Evolutionary conservation across 2,888 invertebrate species (phyloP), one percentile per base, ranked within the genome.

Genomic region (Boloria euphrosyne): DNA sequence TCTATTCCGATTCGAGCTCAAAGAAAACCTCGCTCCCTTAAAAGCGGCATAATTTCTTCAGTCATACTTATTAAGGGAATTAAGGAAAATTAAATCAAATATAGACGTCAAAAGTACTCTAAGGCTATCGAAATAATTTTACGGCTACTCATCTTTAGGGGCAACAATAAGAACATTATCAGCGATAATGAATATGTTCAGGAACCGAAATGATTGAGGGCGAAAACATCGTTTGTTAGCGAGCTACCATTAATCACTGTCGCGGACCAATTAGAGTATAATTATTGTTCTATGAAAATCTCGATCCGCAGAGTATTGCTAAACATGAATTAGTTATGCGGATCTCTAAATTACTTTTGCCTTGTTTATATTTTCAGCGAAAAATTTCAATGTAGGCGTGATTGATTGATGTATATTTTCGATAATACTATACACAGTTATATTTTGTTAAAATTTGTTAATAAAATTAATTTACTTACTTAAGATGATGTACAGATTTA

Each of bases 141-240:
- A 67, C 60, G 55, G 62, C 51, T 50, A 60, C 69, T 71, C 70
- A 71, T 69, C 66, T 59, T 65, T 59, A 46, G 47, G 57, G n/a
- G 57, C 51, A 66, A 71, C 65, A 72, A 72, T 73, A 62, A 71
- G 68, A 72, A 70, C 65, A 71, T 71, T 70, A 74, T 71, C 70
- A 73, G 70, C 71, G 73, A 71, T 81, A 81, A 80, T 81, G 77
- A 78, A 80, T 80, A 81, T 79, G 78, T 80, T 80, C 74, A 75
- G 80, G 74, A 76, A 78, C 72, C 76, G 76, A 75, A 74, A 79
- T 78, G 80, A 79, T 81, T 76, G 74, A 70, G 74, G 71, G 70
- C 63, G 71, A 73, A 76, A 76, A 76, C 77, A 75, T 75, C 75
- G 75, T 72, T 75, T 68, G 74, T 74, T 75, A 67, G 73, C 64